Conservation (phyloP, 1,140 invertebrate genomes). For the Drosophila suzukii region DNA sequence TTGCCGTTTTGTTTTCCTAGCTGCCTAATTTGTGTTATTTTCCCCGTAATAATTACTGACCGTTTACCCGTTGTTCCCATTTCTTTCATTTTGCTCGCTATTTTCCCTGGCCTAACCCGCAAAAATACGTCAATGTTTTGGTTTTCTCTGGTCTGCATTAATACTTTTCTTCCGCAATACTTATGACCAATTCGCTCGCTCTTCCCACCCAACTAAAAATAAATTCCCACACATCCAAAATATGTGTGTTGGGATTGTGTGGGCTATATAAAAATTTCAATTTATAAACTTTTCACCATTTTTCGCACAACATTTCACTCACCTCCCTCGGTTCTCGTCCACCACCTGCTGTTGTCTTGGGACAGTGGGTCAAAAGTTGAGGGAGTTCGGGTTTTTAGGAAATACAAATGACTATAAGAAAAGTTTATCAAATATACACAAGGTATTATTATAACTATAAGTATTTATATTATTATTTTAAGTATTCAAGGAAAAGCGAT, state of each 20-base stretch:
- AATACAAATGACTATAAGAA: not conserved
- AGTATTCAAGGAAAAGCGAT: no score
- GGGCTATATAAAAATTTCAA: slow-evolving; percentile 61
- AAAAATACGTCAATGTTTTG: slow-evolving; percentile 39
- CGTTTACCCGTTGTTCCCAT: slow-evolving; percentile 66
- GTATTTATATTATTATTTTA: no score
- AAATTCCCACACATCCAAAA: slow-evolving; percentile 40
- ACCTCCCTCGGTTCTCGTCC: slow-evolving; percentile 38
- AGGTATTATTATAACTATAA: no score
- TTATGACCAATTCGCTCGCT: slow-evolving; percentile 41
- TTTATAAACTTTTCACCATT: slow-evolving; percentile 68
- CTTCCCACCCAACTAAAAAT: slow-evolving; percentile 65
- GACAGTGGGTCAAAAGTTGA: slow-evolving; percentile 37
- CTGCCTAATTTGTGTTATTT: slow-evolving; percentile 61
- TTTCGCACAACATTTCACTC: slow-evolving; percentile 50
- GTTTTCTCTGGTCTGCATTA: slow-evolving; percentile 50
- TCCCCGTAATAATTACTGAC: slow-evolving; percentile 61
- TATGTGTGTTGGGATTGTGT: slow-evolving; percentile 20
- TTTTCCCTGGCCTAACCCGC: slow-evolving; percentile 22
- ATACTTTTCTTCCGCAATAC: slow-evolving; percentile 62
- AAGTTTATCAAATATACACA: not conserved
- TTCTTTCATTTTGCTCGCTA: slow-evolving; percentile 26
- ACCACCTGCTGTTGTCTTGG: slow-evolving; percentile 57
- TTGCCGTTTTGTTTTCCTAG: slow-evolving; percentile 23
- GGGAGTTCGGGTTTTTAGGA: not conserved